Base-by-base conservation (phyloP, 2,797 vertebrate species). In the Schizothorax lantsangensis region DNA sequence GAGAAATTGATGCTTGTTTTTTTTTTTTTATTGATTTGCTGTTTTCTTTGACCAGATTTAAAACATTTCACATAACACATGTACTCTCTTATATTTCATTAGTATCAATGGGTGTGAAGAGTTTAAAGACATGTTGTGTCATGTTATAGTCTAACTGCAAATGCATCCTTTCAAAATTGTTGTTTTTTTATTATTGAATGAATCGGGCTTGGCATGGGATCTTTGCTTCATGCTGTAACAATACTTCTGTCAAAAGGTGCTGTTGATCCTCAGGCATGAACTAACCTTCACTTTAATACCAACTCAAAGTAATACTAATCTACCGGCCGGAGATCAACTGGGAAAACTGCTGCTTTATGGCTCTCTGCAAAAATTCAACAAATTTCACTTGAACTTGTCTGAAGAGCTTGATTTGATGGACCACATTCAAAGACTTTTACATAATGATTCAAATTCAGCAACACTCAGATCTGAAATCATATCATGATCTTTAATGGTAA, bases 241-340 rank as follows among this genome's bases (percentile, higher is more conserved):
- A 82, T 64, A 49, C 84, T 89, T 85, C 62, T 93, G 92, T 81
- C n/a, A 59, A 87, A 93, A 78, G 84, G 84, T 88, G 91, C 89
- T 91, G 95, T 93, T 95, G 94, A 96, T 94, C 95, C 93, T 91
- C 95, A 96, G 97, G 96, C 97, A 97, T 97, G 96, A 96, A 97
- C 97, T 98, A 97, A 98, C 96, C 94, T 95, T 92, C 89, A 90
- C 93, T 95, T 94, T 83, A 74, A 59, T 43, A 36, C 33, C 19
- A 74, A 69, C 62, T 49, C 19, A 71, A 80, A n/a, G 88, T 81
- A 38, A 26, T 17, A 92, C 91, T 90, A 86, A 89, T 82, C 66
- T 80, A 64, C 69, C 33, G n/a, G 81, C 86, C 64, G 26, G 57
- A 88, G 88, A 87, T 84, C 84, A 91, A 78, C 89, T 86, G 83